A percentile compares a stretch with the other conserved stretches of the same genome.
Conservation (phyloP, 2,888 invertebrate species). For the Nephrotoma flavescens region DNA sequence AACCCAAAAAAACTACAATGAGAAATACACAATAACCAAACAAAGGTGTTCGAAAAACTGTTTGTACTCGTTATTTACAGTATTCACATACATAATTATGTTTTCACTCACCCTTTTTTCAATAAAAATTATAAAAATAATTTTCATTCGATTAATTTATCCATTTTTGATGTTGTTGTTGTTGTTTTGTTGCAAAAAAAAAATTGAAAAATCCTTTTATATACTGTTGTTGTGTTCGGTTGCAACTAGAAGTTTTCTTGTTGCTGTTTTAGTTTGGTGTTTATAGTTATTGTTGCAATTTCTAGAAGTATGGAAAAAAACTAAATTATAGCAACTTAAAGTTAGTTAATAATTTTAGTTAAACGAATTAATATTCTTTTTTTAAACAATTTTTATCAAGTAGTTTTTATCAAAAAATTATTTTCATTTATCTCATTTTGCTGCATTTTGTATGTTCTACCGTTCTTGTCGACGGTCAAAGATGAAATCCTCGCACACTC, state of each 20-base stretch:
- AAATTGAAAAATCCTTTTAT: background rate
- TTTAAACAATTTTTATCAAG: no score
- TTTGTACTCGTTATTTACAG: background rate
- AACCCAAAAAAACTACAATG: background rate
- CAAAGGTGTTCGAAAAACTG: background rate
- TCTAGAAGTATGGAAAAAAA: background rate
- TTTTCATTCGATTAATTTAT: background rate
- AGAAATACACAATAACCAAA: background rate
- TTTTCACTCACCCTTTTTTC: background rate
- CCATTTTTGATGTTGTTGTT: background rate
- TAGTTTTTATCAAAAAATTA: no score
- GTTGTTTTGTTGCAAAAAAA: background rate
- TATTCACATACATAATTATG: background rate
- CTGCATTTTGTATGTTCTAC: no score
- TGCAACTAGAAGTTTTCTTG: background rate
- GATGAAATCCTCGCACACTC: no score
- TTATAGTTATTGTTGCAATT: background rate
- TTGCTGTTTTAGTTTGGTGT: background rate
- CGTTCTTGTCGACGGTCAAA: no score
- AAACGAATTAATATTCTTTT: no score
- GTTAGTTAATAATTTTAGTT: no score
- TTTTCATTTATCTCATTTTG: no score
- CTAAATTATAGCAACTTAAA: background rate
- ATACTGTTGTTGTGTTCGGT: background rate
- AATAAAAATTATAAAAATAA: background rate